Base-by-base conservation (phyloP, 2,888 invertebrate genomes). In the Pyrocoelia pectoralis region DNA sequence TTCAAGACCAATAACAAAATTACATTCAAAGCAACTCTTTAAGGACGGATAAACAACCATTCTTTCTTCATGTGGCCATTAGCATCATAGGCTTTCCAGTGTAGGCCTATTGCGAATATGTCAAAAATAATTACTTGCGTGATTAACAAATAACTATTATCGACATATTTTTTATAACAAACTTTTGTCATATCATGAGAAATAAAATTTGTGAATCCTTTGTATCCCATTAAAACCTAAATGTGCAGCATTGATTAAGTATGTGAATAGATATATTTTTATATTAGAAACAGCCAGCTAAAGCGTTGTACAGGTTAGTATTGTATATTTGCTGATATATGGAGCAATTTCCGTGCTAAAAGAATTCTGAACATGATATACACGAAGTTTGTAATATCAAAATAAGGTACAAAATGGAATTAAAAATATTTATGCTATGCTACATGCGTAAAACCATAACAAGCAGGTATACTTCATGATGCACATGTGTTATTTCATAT, bases 351-450 rank as follows among this genome's bases (percentile, higher is more conserved):
- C 41, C 14, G 41, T 13, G 15, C 41, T 8, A 19, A 67, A 18
- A 49, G 2, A 18, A 49, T 14, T 51, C 50, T 72, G 70, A 72
- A 72, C 69, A 70, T 72, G 72, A 70, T 70, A 68, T 72, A 70
- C 69, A 56, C 8, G 17, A 46, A 15, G 46, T 56, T 56, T 24
- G 28, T 28, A 33, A 49, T 53, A 49, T 51, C 28, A 43, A 59
- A 62, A 62, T 66, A 62, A 62, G 62, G 62, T 63, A 66, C 62
- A 62, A 64, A 60, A 65, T 46, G 28, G 56, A 52, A 61, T 49
- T 48, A 8, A 60, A 57, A 52, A 52, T 43, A 12, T 38, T 46
- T 46, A n/a, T 48, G 29, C 50, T 19, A 56, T 28, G 53, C 41
- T 48, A 56, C 56, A 58, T 58, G 53, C 38, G 51, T 54, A 66